Evolutionary conservation across 1,140 invertebrate species (phyloP).

Genomic region (Brachionus rotundiformis): DNA sequence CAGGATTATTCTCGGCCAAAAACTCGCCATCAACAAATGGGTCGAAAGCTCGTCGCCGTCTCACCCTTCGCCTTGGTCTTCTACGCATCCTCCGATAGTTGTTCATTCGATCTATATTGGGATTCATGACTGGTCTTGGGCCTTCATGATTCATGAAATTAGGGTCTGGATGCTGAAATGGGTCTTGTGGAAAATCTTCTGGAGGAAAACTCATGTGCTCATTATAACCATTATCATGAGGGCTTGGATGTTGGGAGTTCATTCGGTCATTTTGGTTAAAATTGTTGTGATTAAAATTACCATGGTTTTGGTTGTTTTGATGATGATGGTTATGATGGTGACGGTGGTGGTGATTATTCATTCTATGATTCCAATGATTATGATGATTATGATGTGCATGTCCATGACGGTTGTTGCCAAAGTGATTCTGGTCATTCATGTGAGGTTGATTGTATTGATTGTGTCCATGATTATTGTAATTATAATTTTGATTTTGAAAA

Average conservation of each 20-base stretch:
- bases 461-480: neutral
- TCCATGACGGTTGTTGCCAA: neutral
- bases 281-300: neutral
- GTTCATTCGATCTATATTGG: neutral
- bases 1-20: slow-evolving; percentile 26
- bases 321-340: neutral
- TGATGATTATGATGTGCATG: neutral
- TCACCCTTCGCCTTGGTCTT: neutral
- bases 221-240: neutral
- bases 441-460: too few species aligned
- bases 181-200: neutral
- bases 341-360: neutral
- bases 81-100: neutral
- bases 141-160: neutral
- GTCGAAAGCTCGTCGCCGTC: neutral
- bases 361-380: neutral
- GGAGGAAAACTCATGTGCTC: neutral
- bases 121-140: neutral
- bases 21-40: slow-evolving; percentile 5
- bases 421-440: neutral
- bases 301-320: slow-evolving; percentile 1
- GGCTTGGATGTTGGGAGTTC: neutral
- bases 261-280: neutral
- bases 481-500: neutral
- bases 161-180: neutral